Percentiles rank a stretch among this genome's conserved stretches.
These are phyloP conservation scores for Oreochromis aureus DNA, from an alignment of 2,113 vertebrate species.

Conservation along the genomic window DNA sequence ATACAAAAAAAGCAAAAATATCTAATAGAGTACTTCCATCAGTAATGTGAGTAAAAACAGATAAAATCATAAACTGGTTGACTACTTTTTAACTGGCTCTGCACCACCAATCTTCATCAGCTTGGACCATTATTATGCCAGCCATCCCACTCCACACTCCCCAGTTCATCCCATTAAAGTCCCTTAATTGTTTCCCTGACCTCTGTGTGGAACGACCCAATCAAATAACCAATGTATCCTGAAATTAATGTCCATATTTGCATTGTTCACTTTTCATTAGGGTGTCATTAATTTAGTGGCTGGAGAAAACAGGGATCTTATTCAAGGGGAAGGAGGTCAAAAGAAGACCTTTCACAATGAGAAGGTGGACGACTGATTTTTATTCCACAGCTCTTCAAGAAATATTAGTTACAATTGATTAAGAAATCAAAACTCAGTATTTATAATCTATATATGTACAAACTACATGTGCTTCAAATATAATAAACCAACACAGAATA, in stretches of 20 bases:
- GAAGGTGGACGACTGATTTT: background rate
- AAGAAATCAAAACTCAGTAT: background rate
- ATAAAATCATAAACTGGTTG: background rate
- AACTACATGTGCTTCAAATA: background rate
- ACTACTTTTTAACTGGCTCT: background rate
- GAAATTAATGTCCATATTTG: slow-evolving; percentile 61
- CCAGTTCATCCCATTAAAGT: slow-evolving; percentile 47
- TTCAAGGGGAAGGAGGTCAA: slow-evolving; percentile 24
- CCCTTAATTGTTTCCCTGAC: slow-evolving; percentile 67
- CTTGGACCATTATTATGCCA: slow-evolving; percentile 45
- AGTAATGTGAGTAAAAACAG: background rate
- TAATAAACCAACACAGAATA: background rate
- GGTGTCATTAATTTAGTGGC: slow-evolving; percentile 5
- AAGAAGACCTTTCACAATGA: background rate
- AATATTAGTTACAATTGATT: background rate
- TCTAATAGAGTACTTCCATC: fast-evolving
- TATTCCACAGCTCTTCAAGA: background rate
- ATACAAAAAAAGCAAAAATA: background rate
- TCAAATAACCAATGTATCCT: slow-evolving; percentile 33
- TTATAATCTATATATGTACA: background rate
- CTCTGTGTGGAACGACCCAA: slow-evolving; percentile 43
- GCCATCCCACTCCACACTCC: slow-evolving; percentile 31
- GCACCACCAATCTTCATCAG: background rate
- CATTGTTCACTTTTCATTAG: slow-evolving; percentile 32
- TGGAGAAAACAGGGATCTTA: background rate